Base-by-base conservation (phyloP, 2,888 invertebrate species). In the Germaria angustata region DNA sequence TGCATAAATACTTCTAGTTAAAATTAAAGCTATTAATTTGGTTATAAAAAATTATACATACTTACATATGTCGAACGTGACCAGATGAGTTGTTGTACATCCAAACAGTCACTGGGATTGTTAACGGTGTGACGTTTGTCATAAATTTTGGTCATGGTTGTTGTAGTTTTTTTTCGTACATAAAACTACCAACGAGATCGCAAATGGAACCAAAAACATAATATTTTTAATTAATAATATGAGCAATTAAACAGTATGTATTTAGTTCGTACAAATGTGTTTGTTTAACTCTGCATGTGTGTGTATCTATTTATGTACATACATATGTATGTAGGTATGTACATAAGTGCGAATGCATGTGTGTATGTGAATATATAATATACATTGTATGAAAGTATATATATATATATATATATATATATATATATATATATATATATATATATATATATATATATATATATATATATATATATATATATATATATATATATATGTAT, bases 1-100 rank as follows among this genome's bases (percentile, higher is more conserved):
- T 66, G 59, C 44, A 72, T 72, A 73, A 73, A 73, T 72, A 72
- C 66, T n/a, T n/a, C n/a, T n/a, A n/a, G n/a, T n/a, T n/a, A n/a
- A n/a, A 73, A 79, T 73, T 61, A 66, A 68, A 78, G 34, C 61
- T 61, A 36, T 34, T 49, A 28, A 28, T 28, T 3, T 28, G 6
- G 3, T 28, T 6, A 28, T 28, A 28, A 28, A 28, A 28, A 28
- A 28, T 28, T 28, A n/a, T n/a, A n/a, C 6, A 28, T 28, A 28
- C 9, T 44, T 7, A 20, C 2, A 46, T 20, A 46, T 61, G 20
- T 53, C 59, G 73, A 24, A 80, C 80, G 80, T 80, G 80, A 80
- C 75, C 63, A 80, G 65, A 65, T 75, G 61, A 55, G 55, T 44
- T 65, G 72, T 39, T 72, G 24, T 46, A 36, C 34, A 61, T 73